phyloP scores from a whole-genome alignment of 2,113 vertebrate species.

The Chaetura pelagica region DNA sequence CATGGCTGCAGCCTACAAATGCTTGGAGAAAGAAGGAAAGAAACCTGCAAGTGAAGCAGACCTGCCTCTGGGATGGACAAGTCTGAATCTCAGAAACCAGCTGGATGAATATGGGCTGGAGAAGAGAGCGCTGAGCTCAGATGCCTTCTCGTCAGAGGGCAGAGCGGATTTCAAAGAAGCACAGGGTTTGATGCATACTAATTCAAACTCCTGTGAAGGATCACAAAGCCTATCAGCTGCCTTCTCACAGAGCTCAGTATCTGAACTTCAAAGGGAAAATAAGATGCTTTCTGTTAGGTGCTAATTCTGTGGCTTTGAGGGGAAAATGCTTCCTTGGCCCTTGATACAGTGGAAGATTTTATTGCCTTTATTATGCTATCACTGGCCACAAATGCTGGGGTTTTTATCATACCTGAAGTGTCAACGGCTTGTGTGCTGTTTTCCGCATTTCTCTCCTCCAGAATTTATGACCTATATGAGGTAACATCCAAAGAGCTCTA shows the following conservation, averaged over 20 bases:
- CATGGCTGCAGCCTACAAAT: not conserved
- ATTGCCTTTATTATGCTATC: not conserved
- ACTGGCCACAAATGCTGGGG: not conserved
- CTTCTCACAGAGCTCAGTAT: not conserved
- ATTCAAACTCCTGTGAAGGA: not conserved
- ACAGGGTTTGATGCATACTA: not conserved
- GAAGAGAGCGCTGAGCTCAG: not conserved
- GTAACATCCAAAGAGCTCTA: not conserved
- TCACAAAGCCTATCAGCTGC: not conserved
- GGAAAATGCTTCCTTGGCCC: not conserved
- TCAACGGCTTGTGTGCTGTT: not conserved
- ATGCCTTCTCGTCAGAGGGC: not conserved
- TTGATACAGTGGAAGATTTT: not conserved
- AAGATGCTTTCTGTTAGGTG: not conserved
- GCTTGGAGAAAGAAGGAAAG: not conserved
- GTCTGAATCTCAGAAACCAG: not conserved
- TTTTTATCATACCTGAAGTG: not conserved
- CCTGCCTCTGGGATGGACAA: not conserved
- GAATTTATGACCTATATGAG: not conserved
- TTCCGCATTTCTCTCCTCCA: not conserved
- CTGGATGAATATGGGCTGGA: not conserved
- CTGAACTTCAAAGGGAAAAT: not conserved
- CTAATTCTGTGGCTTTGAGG: not conserved
- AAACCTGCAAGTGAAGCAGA: not conserved
- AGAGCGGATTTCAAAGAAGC: not conserved